These are phyloP conservation scores for Ceratoteleas bidentatus DNA, from an alignment of 1,140 invertebrate species.

Conservation along the genomic window DNA sequence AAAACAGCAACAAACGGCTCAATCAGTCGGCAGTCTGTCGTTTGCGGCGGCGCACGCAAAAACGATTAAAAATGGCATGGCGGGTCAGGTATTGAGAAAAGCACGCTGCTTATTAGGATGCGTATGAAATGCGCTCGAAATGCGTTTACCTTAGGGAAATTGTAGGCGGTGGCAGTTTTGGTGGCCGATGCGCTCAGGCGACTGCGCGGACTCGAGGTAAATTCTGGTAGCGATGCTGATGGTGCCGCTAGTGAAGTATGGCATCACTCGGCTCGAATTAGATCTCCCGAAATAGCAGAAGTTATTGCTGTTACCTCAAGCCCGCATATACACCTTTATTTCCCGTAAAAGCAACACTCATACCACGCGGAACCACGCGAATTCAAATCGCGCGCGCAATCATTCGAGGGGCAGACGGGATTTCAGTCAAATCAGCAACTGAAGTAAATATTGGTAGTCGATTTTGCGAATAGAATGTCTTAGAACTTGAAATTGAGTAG, in stretches of 20 bases:
- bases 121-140: conserved; percentile 58
- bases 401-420: neutral
- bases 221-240: conserved; percentile 66
- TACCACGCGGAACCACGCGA: conserved; percentile 12
- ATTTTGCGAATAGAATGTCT: neutral
- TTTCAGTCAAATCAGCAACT: conserved; percentile 47
- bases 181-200: conserved; percentile 72
- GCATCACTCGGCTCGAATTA: conserved; percentile 78
- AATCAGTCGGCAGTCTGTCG: conserved; percentile 4
- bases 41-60: neutral
- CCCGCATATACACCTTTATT: conserved; percentile 69
- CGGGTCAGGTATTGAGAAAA: conserved; percentile 22
- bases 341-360: conserved; percentile 57
- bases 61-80: conserved; percentile 15
- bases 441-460: conserved; percentile 1
- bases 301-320: conserved; percentile 78
- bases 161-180: conserved; percentile 70
- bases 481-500: neutral
- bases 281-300: conserved; percentile 77
- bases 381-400: conserved; percentile 26
- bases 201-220: conserved; percentile 71
- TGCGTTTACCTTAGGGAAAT: conserved; percentile 73
- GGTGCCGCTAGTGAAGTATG: conserved; percentile 70
- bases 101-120: conserved; percentile 34
- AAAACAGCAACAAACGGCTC: neutral